phyloP scores from a whole-genome alignment of 1,140 invertebrate species.

The Drosophila mojavensis region DNA sequence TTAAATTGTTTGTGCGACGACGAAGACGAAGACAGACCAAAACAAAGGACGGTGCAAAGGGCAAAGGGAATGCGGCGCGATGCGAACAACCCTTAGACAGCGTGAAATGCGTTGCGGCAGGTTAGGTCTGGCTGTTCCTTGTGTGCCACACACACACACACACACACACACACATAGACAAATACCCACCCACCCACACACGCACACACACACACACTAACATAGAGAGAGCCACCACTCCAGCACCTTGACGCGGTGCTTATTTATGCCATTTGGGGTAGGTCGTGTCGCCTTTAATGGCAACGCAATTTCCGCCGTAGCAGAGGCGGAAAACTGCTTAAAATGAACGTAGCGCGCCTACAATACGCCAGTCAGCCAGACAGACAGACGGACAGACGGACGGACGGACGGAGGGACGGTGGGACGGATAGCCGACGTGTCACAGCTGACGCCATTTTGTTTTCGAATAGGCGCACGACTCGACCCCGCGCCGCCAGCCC shows the following conservation, averaged over 20 bases:
- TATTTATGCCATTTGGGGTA: slow-evolving; percentile 56
- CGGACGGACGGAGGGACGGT: too few species aligned
- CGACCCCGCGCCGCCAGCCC: background rate
- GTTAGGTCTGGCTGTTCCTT: slow-evolving; percentile 44
- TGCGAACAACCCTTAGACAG: slow-evolving; percentile 66
- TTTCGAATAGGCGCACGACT: slow-evolving; percentile 49
- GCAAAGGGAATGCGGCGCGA: background rate
- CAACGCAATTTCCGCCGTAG: slow-evolving; percentile 72
- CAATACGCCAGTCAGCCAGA: slow-evolving; percentile 6
- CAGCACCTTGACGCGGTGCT: background rate
- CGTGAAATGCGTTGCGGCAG: slow-evolving; percentile 73
- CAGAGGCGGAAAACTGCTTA: slow-evolving; percentile 4
- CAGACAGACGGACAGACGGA: too few species aligned
- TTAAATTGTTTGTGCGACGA: slow-evolving; percentile 73
- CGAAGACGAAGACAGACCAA: background rate
- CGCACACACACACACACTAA: background rate
- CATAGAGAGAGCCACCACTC: background rate
- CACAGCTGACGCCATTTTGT: slow-evolving; percentile 65
- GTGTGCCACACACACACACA: slow-evolving; percentile 7
- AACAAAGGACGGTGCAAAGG: slow-evolving; percentile 1
- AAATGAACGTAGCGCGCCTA: slow-evolving; percentile 51
- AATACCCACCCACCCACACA: background rate
- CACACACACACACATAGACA: too few species aligned
- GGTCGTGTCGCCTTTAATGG: slow-evolving; percentile 66
- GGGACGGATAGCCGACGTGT: background rate